Base-by-base conservation (phyloP, 2,113 vertebrate genomes). In the Pseudorasbora parva region DNA sequence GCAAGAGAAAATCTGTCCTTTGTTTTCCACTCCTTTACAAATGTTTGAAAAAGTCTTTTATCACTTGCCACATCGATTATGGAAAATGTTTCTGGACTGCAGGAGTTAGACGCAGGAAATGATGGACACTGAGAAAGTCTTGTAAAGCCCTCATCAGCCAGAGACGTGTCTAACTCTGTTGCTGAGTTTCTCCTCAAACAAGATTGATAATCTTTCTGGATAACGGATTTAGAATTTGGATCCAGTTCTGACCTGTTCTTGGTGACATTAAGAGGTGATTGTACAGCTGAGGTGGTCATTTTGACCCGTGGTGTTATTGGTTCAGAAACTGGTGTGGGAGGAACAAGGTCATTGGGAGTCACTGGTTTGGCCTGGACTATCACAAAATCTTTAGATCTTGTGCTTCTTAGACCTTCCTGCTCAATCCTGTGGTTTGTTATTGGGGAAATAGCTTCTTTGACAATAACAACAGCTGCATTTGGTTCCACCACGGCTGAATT, bases 61-160 rank as follows among this genome's bases (percentile, higher is more conserved):
- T 98, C 87, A 0, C 97, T 97, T 30, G 96, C 97, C 83, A 99
- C 97, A 33, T 99, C 98, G 73, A 99, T 96, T 87, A 99, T 96
- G 54, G 95, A 92, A 88, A 99, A 96, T 27, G 79, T 87, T 72
- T 95, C 95, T 1, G 93, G 89, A 89, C 91, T 95, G 90, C 91
- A 92, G 6, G 94, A 90, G 60, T 88, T 21, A 74, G 88, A 74
- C 43, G 86, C 87, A 7, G 89, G 87, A 1, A 91, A 90, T 0
- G 88, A 92, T 4, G 80, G 86, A 81, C 96, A 93, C 91, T 96
- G 95, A 86, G 95, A 96, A 1, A 96, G 91, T 77, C 94, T 95
- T 10, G 91, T 92, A 91, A 97, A 95, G 74, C 89, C 93, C 86
- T 92, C 86, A 2, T 90, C 92, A 85, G 84, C 87, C 33, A 78